phyloP scores from a whole-genome alignment of 1,140 invertebrate species.

The Aphis craccivora region DNA sequence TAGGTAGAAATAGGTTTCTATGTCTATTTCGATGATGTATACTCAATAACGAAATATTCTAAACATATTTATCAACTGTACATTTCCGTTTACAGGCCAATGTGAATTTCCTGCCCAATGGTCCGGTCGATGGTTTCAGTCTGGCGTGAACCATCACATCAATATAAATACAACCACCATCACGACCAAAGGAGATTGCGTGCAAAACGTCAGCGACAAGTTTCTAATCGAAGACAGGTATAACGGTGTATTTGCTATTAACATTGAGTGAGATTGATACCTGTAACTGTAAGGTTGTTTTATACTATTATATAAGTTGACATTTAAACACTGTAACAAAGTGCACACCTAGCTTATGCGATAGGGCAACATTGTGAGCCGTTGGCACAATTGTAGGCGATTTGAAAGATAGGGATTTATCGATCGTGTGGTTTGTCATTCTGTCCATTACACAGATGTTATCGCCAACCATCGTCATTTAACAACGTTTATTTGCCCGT shows the following conservation, averaged over 20 bases:
- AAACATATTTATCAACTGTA: neutral
- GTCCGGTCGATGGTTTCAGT: slow-evolving; percentile 81
- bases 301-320: slow-evolving; percentile 2
- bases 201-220: slow-evolving; percentile 74
- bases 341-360: neutral
- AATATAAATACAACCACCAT: slow-evolving; percentile 75
- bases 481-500: slow-evolving; percentile 10
- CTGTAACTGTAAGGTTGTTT: neutral
- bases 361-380: neutral
- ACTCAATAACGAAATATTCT: neutral
- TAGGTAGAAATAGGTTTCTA: neutral
- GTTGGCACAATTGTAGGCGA: slow-evolving; percentile 4
- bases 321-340: neutral
- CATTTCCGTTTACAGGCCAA: slow-evolving; percentile 56
- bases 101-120: slow-evolving; percentile 70
- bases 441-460: slow-evolving; percentile 17
- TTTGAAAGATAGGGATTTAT: slow-evolving; percentile 18
- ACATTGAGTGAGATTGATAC: neutral
- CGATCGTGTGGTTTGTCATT: slow-evolving; percentile 29
- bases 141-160: slow-evolving; percentile 71
- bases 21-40: neutral
- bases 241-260: slow-evolving; percentile 63
- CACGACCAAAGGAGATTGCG: slow-evolving; percentile 77
- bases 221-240: slow-evolving; percentile 78
- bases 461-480: neutral